Conservation (phyloP, 2,888 invertebrate genomes). For the Urechis unicinctus region DNA sequence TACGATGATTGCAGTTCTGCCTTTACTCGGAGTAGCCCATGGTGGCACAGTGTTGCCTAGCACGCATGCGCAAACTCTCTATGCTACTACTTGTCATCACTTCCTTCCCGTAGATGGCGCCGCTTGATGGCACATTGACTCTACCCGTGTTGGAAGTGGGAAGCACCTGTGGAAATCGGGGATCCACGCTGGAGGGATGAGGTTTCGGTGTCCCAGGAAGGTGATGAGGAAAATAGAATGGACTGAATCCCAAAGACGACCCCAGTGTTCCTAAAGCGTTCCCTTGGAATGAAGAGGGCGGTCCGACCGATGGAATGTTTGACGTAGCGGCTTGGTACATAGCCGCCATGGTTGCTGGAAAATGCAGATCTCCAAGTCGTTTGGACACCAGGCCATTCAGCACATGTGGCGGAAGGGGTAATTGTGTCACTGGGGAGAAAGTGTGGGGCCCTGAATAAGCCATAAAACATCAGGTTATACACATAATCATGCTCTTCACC, state of each 20-base stretch:
- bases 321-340: no score
- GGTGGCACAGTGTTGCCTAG: constrained; percentile 30
- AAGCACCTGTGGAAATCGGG: no score
- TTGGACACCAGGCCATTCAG: not conserved
- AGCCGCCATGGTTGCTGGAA: not conserved
- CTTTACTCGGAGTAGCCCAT: constrained; percentile 13
- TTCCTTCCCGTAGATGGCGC: not conserved
- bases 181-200: no score
- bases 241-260: constrained; percentile 37
- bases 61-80: constrained; percentile 54
- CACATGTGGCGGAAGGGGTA: not conserved
- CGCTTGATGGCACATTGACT: not conserved
- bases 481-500: no score
- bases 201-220: no score
- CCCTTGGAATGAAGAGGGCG: not conserved
- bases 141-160: not conserved
- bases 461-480: no score
- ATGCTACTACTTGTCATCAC: constrained; percentile 68
- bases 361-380: not conserved
- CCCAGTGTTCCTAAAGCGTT: no score
- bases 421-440: no score
- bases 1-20: no score
- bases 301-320: not conserved
- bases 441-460: no score
- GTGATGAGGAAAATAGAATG: no score